Conservation (phyloP, 2,113 vertebrate genomes). For the Hyperopisus bebe region DNA sequence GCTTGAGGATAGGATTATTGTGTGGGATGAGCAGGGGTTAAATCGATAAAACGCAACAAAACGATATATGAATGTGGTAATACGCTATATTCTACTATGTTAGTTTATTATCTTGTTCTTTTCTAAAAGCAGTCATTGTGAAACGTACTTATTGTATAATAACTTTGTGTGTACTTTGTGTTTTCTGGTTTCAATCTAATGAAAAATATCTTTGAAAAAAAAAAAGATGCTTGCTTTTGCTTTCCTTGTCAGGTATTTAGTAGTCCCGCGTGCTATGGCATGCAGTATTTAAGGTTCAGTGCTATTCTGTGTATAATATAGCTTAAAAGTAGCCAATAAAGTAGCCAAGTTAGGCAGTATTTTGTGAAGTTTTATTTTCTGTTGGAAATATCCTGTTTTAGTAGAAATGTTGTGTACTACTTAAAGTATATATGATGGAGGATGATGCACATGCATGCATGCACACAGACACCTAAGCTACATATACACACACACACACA, state of each 20-base stretch:
- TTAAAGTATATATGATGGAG: not conserved
- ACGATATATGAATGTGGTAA: too few species aligned
- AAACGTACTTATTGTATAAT: not conserved
- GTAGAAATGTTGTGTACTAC: not conserved
- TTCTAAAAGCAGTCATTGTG: not conserved
- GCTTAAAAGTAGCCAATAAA: too few species aligned
- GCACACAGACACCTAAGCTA: not conserved
- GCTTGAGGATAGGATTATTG: too few species aligned
- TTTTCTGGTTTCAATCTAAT: too few species aligned
- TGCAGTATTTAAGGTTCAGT: not conserved
- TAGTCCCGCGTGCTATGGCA: not conserved
- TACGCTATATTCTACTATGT: too few species aligned
- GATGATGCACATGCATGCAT: not conserved
- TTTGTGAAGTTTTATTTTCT: too few species aligned
- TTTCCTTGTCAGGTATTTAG: too few species aligned
- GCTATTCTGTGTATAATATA: not conserved
- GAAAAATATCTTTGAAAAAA: too few species aligned
- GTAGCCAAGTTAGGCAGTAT: too few species aligned
- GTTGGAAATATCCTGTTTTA: not conserved
- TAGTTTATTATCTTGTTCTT: too few species aligned
- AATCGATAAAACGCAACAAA: too few species aligned
- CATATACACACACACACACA: not conserved
- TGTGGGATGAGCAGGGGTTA: too few species aligned
- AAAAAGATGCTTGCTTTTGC: not conserved
- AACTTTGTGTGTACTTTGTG: not conserved